Conservation (phyloP, 2,888 invertebrate genomes). For the Pelosia muscerda region DNA sequence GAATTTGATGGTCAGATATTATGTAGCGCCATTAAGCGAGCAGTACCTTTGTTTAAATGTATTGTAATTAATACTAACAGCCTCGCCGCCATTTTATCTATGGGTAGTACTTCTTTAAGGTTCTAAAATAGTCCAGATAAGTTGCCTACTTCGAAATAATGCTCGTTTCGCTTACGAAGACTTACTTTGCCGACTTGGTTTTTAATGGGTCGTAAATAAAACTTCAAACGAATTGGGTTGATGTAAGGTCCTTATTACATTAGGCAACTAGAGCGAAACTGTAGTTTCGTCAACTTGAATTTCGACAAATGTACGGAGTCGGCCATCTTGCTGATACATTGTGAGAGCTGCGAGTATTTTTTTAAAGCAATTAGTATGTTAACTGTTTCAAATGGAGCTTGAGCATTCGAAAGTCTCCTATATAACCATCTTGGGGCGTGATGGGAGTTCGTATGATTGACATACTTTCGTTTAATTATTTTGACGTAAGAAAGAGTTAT, state of each 20-base stretch:
- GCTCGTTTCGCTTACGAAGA: background rate
- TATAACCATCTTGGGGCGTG: no score
- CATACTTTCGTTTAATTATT: no score
- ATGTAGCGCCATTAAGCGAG: constrained; percentile 23
- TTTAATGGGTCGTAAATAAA: background rate
- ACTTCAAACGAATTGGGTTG: background rate
- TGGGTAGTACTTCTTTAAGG: constrained; percentile 24
- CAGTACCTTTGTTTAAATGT: constrained; percentile 26
- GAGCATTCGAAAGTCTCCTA: no score
- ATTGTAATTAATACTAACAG: constrained; percentile 43
- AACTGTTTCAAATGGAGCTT: no score
- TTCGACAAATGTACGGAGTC: no score
- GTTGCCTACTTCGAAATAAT: constrained; percentile 17
- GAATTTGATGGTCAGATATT: background rate
- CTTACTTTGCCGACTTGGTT: background rate
- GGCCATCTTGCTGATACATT: no score
- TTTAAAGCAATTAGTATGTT: no score
- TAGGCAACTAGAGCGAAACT: no score
- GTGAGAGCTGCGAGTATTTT: no score
- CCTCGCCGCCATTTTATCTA: constrained; percentile 28
- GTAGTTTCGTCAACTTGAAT: no score
- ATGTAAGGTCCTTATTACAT: background rate
- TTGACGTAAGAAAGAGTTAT: no score
- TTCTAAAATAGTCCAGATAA: constrained; percentile 27
- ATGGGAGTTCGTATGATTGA: no score